These are phyloP conservation scores for Lepidurus couesii DNA, from an alignment of 1,140 invertebrate genomes.

Conservation along the genomic window DNA sequence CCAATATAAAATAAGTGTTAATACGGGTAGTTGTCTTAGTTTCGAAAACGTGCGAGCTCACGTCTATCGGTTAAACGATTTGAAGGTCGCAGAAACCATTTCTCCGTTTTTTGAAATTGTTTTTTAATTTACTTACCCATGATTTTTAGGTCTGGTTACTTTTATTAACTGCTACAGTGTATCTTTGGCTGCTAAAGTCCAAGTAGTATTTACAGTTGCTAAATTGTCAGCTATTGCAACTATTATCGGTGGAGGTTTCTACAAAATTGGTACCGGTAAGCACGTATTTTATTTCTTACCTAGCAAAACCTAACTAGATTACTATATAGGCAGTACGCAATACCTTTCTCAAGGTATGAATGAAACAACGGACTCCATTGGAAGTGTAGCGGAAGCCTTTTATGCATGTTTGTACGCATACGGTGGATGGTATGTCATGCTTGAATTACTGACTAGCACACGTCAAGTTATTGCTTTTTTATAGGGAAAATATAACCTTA, in stretches of 20 bases:
- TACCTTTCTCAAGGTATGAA: conserved; percentile 45
- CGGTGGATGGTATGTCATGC: conserved; percentile 47
- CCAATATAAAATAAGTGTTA: too few relatives aligned
- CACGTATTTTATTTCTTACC: background rate
- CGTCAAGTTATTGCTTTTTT: conserved; percentile 15
- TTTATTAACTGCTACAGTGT: conserved; percentile 49
- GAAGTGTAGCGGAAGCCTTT: conserved; percentile 49
- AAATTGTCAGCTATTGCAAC: conserved; percentile 47
- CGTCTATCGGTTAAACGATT: too few relatives aligned
- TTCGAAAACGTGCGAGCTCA: too few relatives aligned
- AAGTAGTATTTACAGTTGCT: conserved; percentile 47
- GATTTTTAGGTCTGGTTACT: conserved; percentile 43
- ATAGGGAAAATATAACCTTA: conserved; percentile 57
- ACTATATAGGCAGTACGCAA: conserved; percentile 39
- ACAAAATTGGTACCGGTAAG: conserved; percentile 44
- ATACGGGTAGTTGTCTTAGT: too few relatives aligned
- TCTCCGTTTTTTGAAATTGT: too few relatives aligned
- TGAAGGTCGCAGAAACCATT: too few relatives aligned
- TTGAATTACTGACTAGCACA: background rate
- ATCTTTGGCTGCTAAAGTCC: conserved; percentile 46
- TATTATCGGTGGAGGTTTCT: conserved; percentile 46
- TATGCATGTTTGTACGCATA: conserved; percentile 52
- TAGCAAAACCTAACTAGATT: background rate
- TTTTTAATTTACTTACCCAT: too few relatives aligned
- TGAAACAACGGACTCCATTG: conserved; percentile 42